Conservation (phyloP, 2,888 invertebrate genomes). For the Hyposoter didymator region DNA sequence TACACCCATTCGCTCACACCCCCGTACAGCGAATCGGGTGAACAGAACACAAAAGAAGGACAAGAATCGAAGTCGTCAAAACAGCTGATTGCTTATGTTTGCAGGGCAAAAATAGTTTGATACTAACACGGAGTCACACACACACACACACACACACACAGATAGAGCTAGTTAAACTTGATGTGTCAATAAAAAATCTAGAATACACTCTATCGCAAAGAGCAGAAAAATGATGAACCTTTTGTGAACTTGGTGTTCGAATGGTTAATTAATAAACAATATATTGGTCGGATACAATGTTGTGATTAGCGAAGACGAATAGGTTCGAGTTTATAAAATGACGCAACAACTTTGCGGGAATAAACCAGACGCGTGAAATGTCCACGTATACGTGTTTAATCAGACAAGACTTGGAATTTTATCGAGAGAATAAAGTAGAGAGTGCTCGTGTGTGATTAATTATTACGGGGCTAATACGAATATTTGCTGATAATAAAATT, state of each 20-base stretch:
- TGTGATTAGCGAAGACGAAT: not conserved
- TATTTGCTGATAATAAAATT: constrained; percentile 5
- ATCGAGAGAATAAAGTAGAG: constrained; percentile 45
- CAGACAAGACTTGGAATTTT: constrained; percentile 38
- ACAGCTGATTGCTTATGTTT: constrained; percentile 13
- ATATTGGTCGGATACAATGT: not conserved
- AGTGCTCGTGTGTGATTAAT: constrained; percentile 15
- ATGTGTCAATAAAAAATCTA: constrained; percentile 12
- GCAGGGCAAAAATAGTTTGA: not conserved
- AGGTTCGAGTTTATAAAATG: constrained; percentile 25
- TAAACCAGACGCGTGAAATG: constrained; percentile 69
- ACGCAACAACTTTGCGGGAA: constrained; percentile 39
- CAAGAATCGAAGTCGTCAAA: constrained; percentile 1
- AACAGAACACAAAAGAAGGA: not conserved
- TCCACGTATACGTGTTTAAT: constrained; percentile 76
- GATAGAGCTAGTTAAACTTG: not conserved
- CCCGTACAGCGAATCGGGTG: not conserved
- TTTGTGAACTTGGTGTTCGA: not conserved
- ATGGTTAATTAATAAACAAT: not conserved
- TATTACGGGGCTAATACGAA: constrained; percentile 12
- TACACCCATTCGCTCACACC: not conserved
- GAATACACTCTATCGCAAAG: not conserved
- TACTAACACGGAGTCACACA: not conserved
- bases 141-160: not conserved
- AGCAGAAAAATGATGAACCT: not conserved